Evolutionary conservation across 2,888 invertebrate genomes (phyloP).

Genomic region (Geotrupes spiniger): DNA sequence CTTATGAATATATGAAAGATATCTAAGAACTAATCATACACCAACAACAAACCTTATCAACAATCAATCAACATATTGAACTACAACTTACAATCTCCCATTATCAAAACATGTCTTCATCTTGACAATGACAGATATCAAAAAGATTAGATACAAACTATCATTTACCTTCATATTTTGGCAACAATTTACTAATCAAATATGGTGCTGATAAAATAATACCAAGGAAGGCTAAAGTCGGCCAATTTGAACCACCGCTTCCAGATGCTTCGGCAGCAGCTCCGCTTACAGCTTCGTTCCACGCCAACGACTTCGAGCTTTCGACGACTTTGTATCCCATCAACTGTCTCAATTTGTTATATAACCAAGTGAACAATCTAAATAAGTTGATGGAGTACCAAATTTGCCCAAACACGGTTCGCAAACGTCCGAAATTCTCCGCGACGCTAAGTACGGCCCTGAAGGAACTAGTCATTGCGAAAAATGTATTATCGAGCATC

Average conservation of each 20-base stretch:
- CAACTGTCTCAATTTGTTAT: conserved; percentile 68
- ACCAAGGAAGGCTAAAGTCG: conserved; percentile 84
- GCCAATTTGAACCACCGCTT: conserved; percentile 69
- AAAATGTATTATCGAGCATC: conserved; percentile 96
- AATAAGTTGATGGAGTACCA: conserved; percentile 85
- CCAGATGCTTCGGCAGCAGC: conserved; percentile 33
- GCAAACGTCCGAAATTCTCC: conserved; percentile 85
- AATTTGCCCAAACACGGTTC: conserved; percentile 80
- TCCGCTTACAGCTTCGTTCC: conserved; percentile 49
- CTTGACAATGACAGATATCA: too few species aligned
- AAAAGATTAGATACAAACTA: conserved; percentile 1
- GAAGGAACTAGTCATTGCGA: conserved; percentile 93
- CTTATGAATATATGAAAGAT: too few species aligned
- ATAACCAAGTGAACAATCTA: conserved; percentile 75
- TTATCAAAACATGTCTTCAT: too few species aligned
- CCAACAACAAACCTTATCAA: too few species aligned
- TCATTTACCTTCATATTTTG: conserved; percentile 63
- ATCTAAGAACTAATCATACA: too few species aligned
- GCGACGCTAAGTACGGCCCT: conserved; percentile 93
- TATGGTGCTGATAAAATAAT: conserved; percentile 90
- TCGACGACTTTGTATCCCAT: conserved; percentile 58
- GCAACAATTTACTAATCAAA: conserved; percentile 79
- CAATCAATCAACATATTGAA: too few species aligned
- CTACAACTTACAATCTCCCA: too few species aligned
- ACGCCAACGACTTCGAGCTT: conserved; percentile 41